Evolutionary conservation across 2,113 vertebrate genomes (phyloP), one percentile per base, ranked within the genome.

Genomic region (Eupsittula cactorum): DNA sequence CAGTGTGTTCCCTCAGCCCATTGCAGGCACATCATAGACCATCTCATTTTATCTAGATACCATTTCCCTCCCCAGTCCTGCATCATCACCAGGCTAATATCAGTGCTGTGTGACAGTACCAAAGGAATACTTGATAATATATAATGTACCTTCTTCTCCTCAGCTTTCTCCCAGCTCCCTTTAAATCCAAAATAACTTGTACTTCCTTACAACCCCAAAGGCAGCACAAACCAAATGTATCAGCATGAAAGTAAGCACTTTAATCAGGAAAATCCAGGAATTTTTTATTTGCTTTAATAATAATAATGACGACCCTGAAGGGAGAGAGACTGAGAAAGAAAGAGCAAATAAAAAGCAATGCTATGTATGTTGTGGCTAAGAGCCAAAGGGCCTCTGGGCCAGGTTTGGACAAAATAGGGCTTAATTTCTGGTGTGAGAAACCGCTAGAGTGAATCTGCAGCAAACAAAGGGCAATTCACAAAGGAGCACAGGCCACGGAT

Each of bases 371-470:
- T 71, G 86, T 97, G 96, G 95, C 82, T 14, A 24, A 46, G 68
- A 67, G 91, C 96, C 96, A 97, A 87, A 93, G 81, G 83, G 87
- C 95, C 87, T 94, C 91, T 82, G 37, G 83, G 95, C 87, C 78
- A 94, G 90, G 94, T 97, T 69, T 88, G 93, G 90, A 94, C 95
- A 77, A 95, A 96, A 94, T 75, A 62, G 59, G 63, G 88, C 70
- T 96, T 92, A 92, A 94, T 96, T 95, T 95, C 88, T 95, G 79
- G 82, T 95, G 94, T 93, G 93, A 97, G 95, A 95, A 89, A 88
- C 82, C 42, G 2, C 86, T 97, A 65, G 82, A 88, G 83, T 93
- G 94, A 85, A 92, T 94, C 93, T 87, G 88, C 23, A 49, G 65
- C 71, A 77, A 93, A 97, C 94, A 97, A 96, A 96, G 86, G 84